Evolutionary conservation across 2,888 invertebrate genomes (phyloP), one percentile per base, ranked within the genome.

Genomic region (Drosophila atripex): DNA sequence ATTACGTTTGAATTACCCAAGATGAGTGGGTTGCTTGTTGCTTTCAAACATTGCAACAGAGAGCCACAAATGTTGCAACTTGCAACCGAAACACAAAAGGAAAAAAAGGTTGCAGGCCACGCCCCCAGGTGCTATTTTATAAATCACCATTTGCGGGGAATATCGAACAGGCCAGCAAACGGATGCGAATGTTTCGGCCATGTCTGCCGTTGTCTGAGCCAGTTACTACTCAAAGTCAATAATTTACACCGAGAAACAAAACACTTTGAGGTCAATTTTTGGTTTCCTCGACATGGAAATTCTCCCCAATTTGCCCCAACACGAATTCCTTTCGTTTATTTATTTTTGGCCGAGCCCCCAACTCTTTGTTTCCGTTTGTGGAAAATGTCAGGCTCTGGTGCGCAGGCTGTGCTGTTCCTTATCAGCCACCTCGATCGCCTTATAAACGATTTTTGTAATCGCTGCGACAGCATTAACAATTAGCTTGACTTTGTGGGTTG

Each of bases 401-500:
- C n/a, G 32, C 32, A 12, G 12, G 32, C n/a, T 12, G n/a, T 12
- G 35, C n/a, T 12, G 28, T 47, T 52, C 45, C 53, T 64, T 71
- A 77, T 78, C 75, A 46, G 14, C 50, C 21, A 11, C 49, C 32
- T 35, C 53, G 60, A 72, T 77, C 69, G 77, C 23, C 57, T 65
- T 69, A 82, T 71, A 77, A 82, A 79, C 77, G 77, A 79, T 79
- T 60, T 61, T 71, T 78, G 65, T 71, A 71, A 83, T 80, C 71
- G 64, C 46, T 46, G 61, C 70, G 71, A 64, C 79, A 68, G 69
- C 68, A 77, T 63, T 71, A 75, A 23, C 50, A 35, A 35, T 35
- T 35, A 35, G 35, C n/a, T 12, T 5, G n/a, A n/a, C 12, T 4
- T 28, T 28, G 28, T 8, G 9, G 28, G 28, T 28, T 28, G 1